These are phyloP conservation scores for Antechinus flavipes DNA, from an alignment of 2,113 vertebrate genomes.

Conservation along the genomic window DNA sequence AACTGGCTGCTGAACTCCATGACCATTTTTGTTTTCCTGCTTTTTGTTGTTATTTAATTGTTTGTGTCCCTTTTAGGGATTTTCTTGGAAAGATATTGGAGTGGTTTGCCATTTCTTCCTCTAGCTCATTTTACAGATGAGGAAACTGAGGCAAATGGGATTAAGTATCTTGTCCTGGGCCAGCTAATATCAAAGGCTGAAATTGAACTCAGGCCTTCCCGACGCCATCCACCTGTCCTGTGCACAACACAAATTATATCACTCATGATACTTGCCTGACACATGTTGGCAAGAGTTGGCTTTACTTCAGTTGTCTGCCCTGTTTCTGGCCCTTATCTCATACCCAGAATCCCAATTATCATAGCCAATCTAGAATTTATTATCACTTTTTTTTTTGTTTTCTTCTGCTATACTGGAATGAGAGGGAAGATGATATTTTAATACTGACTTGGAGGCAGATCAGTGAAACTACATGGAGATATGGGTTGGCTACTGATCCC, in stretches of 20 bases:
- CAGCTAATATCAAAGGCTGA: neutral
- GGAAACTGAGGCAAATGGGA: neutral
- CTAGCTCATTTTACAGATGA: neutral
- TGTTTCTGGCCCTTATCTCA: neutral
- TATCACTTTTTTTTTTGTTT: neutral
- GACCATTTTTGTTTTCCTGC: neutral
- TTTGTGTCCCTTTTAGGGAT: neutral
- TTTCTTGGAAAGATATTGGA: neutral
- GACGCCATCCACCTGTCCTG: no score
- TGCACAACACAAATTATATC: neutral
- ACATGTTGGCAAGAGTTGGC: neutral
- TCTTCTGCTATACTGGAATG: neutral
- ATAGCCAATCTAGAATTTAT: neutral
- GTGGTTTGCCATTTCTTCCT: neutral
- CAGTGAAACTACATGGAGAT: neutral
- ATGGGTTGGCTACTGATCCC: neutral
- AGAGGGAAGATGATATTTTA: neutral
- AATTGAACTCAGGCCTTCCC: no score
- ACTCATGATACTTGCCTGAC: neutral
- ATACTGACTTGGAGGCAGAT: neutral
- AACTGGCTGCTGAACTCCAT: neutral
- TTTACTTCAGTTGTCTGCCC: neutral
- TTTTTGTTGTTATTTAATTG: neutral
- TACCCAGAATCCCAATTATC: neutral
- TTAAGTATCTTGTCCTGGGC: neutral